These are phyloP conservation scores for Ferrisia virgata DNA, from an alignment of 2,888 invertebrate genomes.

Conservation along the genomic window DNA sequence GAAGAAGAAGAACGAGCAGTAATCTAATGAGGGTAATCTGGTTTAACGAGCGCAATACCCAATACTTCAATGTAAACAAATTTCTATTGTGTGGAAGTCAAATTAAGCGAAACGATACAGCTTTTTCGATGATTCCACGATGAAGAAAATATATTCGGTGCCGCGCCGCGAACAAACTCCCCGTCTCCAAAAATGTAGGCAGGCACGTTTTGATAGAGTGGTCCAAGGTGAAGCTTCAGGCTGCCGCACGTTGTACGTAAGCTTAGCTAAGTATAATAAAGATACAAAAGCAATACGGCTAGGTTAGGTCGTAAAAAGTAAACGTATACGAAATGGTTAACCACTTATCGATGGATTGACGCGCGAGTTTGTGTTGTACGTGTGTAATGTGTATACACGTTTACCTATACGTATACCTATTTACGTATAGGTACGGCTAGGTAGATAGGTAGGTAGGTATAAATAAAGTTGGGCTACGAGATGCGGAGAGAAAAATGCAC, in stretches of 20 bases:
- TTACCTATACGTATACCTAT: too few relatives aligned
- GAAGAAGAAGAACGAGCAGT: background rate
- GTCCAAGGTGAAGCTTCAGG: background rate
- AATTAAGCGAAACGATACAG: background rate
- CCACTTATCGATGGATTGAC: constrained; percentile 24
- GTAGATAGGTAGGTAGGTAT: background rate
- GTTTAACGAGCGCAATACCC: background rate
- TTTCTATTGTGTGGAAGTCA: background rate
- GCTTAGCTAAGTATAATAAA: too few relatives aligned
- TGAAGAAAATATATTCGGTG: too few relatives aligned
- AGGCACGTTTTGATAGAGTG: background rate
- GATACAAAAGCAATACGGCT: background rate
- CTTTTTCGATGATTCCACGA: background rate
- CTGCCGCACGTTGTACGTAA: background rate
- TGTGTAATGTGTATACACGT: background rate
- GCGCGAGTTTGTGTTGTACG: background rate
- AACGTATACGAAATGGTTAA: background rate
- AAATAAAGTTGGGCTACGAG: background rate
- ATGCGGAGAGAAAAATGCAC: background rate
- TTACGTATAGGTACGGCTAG: background rate
- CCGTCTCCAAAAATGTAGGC: too few relatives aligned
- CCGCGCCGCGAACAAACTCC: background rate
- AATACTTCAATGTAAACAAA: background rate
- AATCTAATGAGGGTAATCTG: background rate
- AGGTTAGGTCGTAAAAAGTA: background rate